phyloP scores from a whole-genome alignment of 2,797 vertebrate species.

The Tokudaia muenninki region DNA sequence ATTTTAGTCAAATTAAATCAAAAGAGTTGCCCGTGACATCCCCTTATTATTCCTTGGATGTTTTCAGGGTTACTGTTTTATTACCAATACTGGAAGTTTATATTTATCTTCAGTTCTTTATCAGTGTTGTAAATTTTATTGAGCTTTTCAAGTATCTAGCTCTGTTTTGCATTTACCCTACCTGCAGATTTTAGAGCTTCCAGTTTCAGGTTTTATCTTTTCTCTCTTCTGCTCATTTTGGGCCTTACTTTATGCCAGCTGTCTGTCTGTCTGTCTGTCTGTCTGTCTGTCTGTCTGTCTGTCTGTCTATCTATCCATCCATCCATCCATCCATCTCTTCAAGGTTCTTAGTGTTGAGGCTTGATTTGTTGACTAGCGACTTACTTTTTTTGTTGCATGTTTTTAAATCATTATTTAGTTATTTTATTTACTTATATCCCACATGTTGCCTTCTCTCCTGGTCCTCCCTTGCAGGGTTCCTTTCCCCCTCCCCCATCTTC shows the following conservation, averaged over 20 bases:
- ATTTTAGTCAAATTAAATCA: neutral
- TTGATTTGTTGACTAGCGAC: neutral
- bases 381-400: neutral
- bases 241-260: neutral
- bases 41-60: neutral
- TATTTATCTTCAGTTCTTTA: slow-evolving; percentile 1
- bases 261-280: neutral
- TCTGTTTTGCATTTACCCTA: neutral
- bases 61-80: neutral
- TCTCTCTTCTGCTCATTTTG: neutral
- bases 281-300: neutral
- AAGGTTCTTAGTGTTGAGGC: neutral
- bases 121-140: neutral
- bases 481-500: too few relatives aligned
- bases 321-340: too few relatives aligned
- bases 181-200: neutral
- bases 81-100: neutral
- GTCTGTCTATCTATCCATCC: neutral
- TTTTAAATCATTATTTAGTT: neutral
- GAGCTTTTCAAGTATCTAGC: neutral
- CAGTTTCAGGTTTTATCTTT: slow-evolving; percentile 5
- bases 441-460: neutral
- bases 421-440: neutral
- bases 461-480: neutral
- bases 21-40: neutral